Evolutionary conservation across 2,888 invertebrate species (phyloP).

Genomic region (Spisula subtruncata): DNA sequence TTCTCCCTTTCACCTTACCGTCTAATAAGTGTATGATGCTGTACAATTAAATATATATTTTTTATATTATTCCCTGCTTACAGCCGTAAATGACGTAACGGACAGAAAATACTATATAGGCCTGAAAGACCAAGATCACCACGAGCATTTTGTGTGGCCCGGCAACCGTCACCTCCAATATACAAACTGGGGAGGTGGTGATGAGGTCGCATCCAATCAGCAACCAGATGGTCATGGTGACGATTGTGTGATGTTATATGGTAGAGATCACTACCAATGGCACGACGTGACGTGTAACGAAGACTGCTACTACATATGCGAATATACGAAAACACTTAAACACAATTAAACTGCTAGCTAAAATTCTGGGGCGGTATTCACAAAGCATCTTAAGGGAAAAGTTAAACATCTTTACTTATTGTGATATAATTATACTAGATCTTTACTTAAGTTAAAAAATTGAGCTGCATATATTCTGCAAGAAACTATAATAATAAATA

Average conservation of each 20-base stretch:
- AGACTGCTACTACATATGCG: conserved; percentile 22
- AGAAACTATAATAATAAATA: too few species aligned
- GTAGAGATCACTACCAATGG: conserved; percentile 36
- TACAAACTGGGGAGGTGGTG: conserved; percentile 52
- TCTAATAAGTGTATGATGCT: too few species aligned
- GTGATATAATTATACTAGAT: too few species aligned
- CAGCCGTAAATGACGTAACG: background rate
- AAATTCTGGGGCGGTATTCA: too few species aligned
- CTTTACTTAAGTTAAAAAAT: too few species aligned
- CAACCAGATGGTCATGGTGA: conserved; percentile 29
- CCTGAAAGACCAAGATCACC: background rate
- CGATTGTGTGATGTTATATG: conserved; percentile 30
- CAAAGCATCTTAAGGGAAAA: too few species aligned
- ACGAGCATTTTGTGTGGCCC: background rate
- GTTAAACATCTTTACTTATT: too few species aligned
- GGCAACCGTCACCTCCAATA: background rate
- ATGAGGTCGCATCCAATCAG: background rate
- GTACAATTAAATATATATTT: too few species aligned
- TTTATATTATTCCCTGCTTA: background rate
- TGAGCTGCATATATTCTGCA: too few species aligned
- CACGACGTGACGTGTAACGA: conserved; percentile 12
- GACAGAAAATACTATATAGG: conserved; percentile 9
- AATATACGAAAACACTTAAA: background rate
- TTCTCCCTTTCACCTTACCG: too few species aligned
- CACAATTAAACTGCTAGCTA: too few species aligned